A percentile compares a stretch with the other conserved stretches of the same genome.
Evolutionary conservation across 2,888 invertebrate genomes (phyloP).

Genomic region (Parnassius mnemosyne): DNA sequence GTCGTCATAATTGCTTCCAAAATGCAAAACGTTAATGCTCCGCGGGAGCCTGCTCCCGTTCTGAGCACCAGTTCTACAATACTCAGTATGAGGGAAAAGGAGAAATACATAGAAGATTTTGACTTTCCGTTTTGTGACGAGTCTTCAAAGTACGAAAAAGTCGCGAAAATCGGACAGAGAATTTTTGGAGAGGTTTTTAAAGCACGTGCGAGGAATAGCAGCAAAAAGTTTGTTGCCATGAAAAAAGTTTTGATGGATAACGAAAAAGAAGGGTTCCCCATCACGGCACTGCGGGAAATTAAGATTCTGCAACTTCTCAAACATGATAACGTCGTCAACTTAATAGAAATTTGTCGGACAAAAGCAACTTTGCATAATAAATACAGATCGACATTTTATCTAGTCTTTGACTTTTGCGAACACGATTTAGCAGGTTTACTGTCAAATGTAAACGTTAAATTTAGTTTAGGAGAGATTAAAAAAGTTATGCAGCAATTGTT

Average conservation of each 20-base stretch:
- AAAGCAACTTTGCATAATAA: conserved; percentile 89
- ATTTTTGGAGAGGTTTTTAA: conserved; percentile 99
- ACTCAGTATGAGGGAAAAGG: conserved; percentile 76
- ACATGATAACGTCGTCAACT: conserved; percentile 97
- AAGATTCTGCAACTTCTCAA: conserved; percentile 95
- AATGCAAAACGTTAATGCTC: conserved; percentile 73
- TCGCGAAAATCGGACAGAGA: conserved; percentile 99
- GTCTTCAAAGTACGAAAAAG: conserved; percentile 96
- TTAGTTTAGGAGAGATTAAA: conserved; percentile 97
- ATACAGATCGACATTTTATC: conserved; percentile 93
- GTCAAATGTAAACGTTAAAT: conserved; percentile 97
- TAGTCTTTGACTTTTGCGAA: conserved; percentile 99
- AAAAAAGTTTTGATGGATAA: conserved; percentile 99
- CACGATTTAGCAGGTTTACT: conserved; percentile 98
- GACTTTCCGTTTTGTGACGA: conserved; percentile 94
- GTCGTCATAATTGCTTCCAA: conserved; percentile 67
- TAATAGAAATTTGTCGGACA: conserved; percentile 97
- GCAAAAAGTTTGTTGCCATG: conserved; percentile 96
- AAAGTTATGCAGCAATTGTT: conserved; percentile 86
- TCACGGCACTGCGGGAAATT: conserved; percentile 98
- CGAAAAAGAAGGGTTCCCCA: conserved; percentile 99
- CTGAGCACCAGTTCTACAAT: conserved; percentile 71
- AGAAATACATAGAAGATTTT: conserved; percentile 87
- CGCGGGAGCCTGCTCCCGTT: conserved; percentile 70
- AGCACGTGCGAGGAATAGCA: conserved; percentile 92